These are phyloP conservation scores for Coluber constrictor DNA, from an alignment of 2,797 vertebrate species.

Conservation along the genomic window DNA sequence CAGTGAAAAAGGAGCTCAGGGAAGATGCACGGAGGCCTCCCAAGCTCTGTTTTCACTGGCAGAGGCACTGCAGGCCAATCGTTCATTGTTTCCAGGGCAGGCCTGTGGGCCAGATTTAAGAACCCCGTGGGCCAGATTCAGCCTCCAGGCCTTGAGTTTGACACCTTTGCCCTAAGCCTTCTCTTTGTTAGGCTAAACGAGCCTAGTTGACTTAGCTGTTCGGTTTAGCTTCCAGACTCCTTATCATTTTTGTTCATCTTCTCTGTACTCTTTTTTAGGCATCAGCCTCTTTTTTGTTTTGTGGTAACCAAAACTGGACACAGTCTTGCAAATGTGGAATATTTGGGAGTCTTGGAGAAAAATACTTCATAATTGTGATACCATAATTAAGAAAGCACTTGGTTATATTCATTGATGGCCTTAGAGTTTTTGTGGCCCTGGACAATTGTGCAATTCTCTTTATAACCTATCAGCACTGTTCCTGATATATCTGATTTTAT, in stretches of 20 bases:
- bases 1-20: no score
- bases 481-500: background rate
- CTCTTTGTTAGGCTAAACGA: background rate
- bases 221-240: background rate
- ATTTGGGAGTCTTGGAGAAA: background rate
- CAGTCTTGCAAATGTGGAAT: background rate
- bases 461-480: background rate
- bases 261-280: background rate
- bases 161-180: background rate
- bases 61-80: no score
- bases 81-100: no score
- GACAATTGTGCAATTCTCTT: background rate
- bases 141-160: no score
- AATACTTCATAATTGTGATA: background rate
- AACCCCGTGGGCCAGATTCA: no score
- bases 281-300: background rate
- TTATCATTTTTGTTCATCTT: background rate
- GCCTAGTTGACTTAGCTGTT: background rate
- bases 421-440: background rate
- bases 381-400: background rate
- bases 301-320: background rate
- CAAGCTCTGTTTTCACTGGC: no score
- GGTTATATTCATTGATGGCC: background rate
- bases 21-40: no score
- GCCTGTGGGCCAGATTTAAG: no score